Conservation (phyloP, 2,888 invertebrate species). For the Cistogaster globosa region DNA sequence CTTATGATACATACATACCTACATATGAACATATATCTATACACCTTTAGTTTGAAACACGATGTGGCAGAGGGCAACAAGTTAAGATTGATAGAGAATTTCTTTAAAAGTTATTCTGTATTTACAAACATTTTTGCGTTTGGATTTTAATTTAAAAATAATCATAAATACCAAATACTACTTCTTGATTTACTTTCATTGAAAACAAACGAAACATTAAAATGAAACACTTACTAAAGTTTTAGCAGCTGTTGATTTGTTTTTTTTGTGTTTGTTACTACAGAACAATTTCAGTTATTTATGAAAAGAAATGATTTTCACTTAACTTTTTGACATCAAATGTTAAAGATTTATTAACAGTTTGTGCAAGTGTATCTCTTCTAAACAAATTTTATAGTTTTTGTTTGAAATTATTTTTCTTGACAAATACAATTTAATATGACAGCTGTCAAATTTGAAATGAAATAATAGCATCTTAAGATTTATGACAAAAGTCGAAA, state of each 20-base stretch:
- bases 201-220: neutral
- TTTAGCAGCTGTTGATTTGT: slow-evolving; percentile 49
- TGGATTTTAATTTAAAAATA: slow-evolving; percentile 31
- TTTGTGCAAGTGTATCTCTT: slow-evolving; percentile 26
- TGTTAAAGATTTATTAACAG: slow-evolving; percentile 63
- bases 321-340: slow-evolving; percentile 67
- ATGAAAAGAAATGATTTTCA: slow-evolving; percentile 57
- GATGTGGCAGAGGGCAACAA: neutral
- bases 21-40: too few relatives aligned
- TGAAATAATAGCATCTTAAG: slow-evolving; percentile 31
- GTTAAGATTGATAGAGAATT: slow-evolving; percentile 37
- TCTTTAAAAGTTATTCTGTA: neutral
- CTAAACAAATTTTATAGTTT: slow-evolving; percentile 46
- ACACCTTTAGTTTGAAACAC: too few relatives aligned
- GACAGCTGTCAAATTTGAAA: slow-evolving; percentile 69
- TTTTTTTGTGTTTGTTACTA: slow-evolving; percentile 22
- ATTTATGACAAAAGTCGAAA: slow-evolving; percentile 44
- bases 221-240: slow-evolving; percentile 30
- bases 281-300: slow-evolving; percentile 22
- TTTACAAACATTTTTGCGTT: neutral
- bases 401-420: slow-evolving; percentile 44
- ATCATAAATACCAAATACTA: slow-evolving; percentile 51
- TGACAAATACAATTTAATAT: slow-evolving; percentile 66
- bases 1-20: too few relatives aligned
- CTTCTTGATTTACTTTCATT: slow-evolving; percentile 25